A percentile compares a stretch with the other conserved stretches of the same genome.
These are phyloP conservation scores for Patiria miniata DNA, from an alignment of 35 echinoderm and acorn worm genomes.

Conservation along the genomic window DNA sequence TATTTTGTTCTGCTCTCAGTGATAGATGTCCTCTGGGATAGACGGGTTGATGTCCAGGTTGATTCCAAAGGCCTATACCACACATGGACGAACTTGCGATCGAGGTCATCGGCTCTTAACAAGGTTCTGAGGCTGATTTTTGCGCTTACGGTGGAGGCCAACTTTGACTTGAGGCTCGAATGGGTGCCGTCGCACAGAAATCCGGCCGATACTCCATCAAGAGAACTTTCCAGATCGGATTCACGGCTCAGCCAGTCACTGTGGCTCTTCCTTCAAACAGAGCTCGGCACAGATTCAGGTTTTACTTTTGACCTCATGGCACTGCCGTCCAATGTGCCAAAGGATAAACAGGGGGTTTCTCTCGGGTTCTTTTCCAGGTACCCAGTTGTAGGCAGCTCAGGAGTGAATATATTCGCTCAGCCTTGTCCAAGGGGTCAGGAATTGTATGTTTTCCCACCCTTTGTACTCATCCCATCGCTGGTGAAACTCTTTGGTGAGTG, in stretches of 20 bases:
- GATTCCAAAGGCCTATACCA: constrained; percentile 1
- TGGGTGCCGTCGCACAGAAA: neutral
- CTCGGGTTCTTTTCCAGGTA: neutral
- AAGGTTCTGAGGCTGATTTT: neutral
- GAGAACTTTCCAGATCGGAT: neutral
- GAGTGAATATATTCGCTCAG: neutral
- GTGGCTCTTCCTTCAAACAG: neutral
- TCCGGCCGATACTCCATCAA: neutral
- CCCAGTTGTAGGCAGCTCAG: neutral
- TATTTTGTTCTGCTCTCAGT: neutral
- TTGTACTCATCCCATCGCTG: neutral
- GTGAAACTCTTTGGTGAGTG: neutral
- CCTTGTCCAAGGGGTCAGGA: neutral
- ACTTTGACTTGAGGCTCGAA: neutral
- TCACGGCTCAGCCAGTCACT: neutral
- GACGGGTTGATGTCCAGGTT: neutral
- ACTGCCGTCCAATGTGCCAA: neutral
- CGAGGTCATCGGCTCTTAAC: neutral
- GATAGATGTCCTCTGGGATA: neutral
- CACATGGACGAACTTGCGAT: neutral
- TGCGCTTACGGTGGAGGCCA: neutral
- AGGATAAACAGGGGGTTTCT: neutral
- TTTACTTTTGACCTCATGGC: constrained; percentile 5
- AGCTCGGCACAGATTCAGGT: neutral
- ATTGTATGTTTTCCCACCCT: neutral